These are phyloP conservation scores for Mustelus asterias DNA, from an alignment of 2,113 vertebrate genomes.

Conservation along the genomic window DNA sequence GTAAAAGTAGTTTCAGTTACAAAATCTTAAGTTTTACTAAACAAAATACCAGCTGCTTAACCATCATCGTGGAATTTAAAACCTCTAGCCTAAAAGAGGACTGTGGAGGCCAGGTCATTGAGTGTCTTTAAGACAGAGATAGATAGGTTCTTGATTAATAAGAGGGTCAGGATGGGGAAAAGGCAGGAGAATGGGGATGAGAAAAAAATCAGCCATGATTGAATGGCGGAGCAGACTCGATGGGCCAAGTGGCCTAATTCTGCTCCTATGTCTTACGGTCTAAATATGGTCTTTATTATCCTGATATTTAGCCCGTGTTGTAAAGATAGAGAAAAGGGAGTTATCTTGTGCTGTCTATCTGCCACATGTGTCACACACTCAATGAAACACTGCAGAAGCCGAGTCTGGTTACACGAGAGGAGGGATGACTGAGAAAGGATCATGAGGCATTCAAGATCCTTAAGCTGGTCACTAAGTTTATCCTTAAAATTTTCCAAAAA, in stretches of 20 bases:
- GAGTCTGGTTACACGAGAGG: neutral
- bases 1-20: neutral
- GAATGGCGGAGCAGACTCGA: too few species aligned
- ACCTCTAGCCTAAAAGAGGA: too few species aligned
- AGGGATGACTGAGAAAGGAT: neutral
- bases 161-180: too few species aligned
- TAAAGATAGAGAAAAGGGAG: neutral
- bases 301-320: neutral
- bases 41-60: neutral
- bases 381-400: neutral
- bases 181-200: too few species aligned
- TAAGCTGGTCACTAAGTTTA: neutral
- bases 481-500: neutral
- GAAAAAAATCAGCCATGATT: too few species aligned
- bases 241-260: too few species aligned
- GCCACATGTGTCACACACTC: neutral
- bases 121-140: too few species aligned
- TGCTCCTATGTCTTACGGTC: too few species aligned
- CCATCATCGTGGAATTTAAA: neutral
- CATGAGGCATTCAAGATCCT: neutral
- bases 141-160: too few species aligned
- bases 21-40: neutral
- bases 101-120: too few species aligned
- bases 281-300: neutral
- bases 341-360: neutral